Conservation (phyloP, 1,140 invertebrate species). For the Battus philenor region DNA sequence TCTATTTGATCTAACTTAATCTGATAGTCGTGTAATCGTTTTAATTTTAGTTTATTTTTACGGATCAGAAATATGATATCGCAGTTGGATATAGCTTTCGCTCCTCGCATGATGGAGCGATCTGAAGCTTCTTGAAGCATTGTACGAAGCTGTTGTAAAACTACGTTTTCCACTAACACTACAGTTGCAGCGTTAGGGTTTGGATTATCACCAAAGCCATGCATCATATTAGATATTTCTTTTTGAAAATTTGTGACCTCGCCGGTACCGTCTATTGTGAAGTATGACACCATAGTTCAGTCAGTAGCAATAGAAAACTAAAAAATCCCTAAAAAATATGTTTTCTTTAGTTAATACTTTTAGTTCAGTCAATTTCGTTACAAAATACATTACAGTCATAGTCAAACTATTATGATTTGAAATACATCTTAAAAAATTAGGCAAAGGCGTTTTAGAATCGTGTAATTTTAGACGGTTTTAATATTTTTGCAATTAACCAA, state of each 20-base stretch:
- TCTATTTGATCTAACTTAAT: constrained; percentile 57
- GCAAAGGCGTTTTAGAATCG: too few species aligned
- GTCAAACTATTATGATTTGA: too few species aligned
- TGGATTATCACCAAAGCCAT: constrained; percentile 83
- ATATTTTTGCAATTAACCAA: too few species aligned
- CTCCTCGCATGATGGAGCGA: constrained; percentile 67
- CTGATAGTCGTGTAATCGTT: constrained; percentile 58
- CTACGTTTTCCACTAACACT: constrained; percentile 81
- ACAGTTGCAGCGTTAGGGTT: constrained; percentile 81
- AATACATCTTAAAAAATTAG: too few species aligned
- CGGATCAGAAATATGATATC: constrained; percentile 82
- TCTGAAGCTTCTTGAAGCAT: constrained; percentile 78
- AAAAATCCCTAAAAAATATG: too few species aligned
- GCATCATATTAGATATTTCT: constrained; percentile 84
- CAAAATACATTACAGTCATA: too few species aligned
- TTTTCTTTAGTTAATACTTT: too few species aligned
- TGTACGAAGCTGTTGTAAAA: constrained; percentile 78
- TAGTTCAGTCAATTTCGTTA: too few species aligned
- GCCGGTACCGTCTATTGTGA: constrained; percentile 46
- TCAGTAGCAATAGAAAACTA: background rate
- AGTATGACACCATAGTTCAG: constrained; percentile 50
- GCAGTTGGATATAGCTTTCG: constrained; percentile 66
- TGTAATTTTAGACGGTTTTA: too few species aligned
- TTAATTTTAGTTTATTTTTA: constrained; percentile 74
- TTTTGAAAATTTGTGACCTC: constrained; percentile 69